Percentiles rank a stretch among this genome's conserved stretches.
These are phyloP conservation scores for Mola mola DNA, from an alignment of 2,113 vertebrate genomes.

Conservation along the genomic window DNA sequence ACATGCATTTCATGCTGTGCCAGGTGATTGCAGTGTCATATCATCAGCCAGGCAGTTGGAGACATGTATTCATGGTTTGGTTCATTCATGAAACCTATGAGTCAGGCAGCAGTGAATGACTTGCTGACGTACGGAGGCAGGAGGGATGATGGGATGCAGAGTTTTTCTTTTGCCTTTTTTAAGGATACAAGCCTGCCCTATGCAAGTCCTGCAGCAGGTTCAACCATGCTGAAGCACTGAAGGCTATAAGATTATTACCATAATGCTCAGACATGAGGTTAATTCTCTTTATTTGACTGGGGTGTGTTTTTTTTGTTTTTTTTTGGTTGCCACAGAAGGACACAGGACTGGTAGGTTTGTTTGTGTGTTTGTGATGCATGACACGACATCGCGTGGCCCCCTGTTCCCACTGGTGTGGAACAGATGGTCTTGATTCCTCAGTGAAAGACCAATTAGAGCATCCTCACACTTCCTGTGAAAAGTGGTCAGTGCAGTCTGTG, in stretches of 20 bases:
- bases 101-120: conserved; percentile 64
- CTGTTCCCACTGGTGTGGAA: conserved; percentile 23
- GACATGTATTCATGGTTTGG: background rate
- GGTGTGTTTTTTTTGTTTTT: conserved; percentile 1
- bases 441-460: conserved; percentile 23
- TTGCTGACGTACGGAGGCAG: conserved; percentile 55
- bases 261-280: background rate
- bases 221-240: conserved; percentile 1
- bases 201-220: conserved; percentile 47
- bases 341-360: background rate
- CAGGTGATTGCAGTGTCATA: background rate
- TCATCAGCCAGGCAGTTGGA: background rate
- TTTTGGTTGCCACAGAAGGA: background rate
- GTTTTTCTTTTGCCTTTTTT: conserved; percentile 45
- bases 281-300: background rate
- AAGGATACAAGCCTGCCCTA: conserved; percentile 27
- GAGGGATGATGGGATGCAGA: conserved; percentile 40
- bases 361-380: conserved; percentile 34
- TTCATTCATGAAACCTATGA: conserved; percentile 74
- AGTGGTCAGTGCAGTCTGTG: background rate
- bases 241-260: background rate
- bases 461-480: background rate
- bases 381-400: conserved; percentile 46
- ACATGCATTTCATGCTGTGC: background rate
- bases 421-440: conserved; percentile 42